Base-by-base conservation (phyloP, 2,113 vertebrate species). In the Stegastes partitus region DNA sequence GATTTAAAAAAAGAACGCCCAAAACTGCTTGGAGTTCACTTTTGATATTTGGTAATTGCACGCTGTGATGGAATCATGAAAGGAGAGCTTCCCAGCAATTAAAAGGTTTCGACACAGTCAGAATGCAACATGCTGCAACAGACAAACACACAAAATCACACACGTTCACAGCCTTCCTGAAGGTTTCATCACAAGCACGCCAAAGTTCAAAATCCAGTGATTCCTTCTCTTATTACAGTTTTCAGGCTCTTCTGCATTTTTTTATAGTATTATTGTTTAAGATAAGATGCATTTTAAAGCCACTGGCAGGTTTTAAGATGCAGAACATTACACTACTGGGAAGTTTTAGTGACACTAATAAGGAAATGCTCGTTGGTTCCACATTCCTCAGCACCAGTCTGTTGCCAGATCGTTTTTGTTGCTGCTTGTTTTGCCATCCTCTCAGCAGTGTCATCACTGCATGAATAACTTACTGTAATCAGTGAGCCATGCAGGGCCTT, bases 61-160 rank as follows among this genome's bases (percentile, higher is more conserved):
- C 23, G 44, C 19, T 28, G 16, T n/a, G 16, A 77, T 0, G 2
- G 54, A 72, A 63, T 63, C 19, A 25, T 11, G 21, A 57, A 69
- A 64, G 8, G 12, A 1, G 26, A 10, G 10, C 21, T 21, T 68
- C 10, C 16, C 12, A 0, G 58, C 11, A 26, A 58, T 50, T 11
- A 49, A 19, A 19, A 28, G 16, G 31, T 73, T 86, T 64, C 1
- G 0, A 70, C 64, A 82, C 25, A 56, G 31, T 53, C 23, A 9
- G 54, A 21, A 51, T 10, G 55, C 67, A 81, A 88, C 74, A 49
- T 34, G 42, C 9, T 5, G 21, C 50, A 37, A 74, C 26, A 78
- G 23, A 68, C 65, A 39, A n/a, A 67, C n/a, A 64, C 26, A 55
- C n/a, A 23, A 23, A 16, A 7, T 22, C 2, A 15, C 31, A 34